Evolutionary conservation across 2,797 vertebrate species (phyloP), one percentile per base, ranked within the genome.

Genomic region (Apogon hyalosoma): DNA sequence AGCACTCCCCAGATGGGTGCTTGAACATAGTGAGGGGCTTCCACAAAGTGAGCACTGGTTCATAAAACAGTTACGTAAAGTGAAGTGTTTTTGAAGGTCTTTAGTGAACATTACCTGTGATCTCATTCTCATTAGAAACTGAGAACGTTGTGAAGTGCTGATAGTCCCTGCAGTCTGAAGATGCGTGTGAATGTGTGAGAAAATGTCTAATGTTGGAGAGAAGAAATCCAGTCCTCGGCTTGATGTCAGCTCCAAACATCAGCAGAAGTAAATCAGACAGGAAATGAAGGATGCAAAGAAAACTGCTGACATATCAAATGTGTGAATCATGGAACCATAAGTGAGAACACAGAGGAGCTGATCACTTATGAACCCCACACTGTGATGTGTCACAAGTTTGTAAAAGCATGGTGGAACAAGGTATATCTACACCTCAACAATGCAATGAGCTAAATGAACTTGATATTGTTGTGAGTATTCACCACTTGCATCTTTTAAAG

Each of bases 71-170:
- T 78, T 52, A 43, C 31, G 80, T 52, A 70, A 78, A 88, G 81
- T 84, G 80, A 60, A 79, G 85, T 80, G 74, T 87, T 84, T 85
- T 57, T 82, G 80, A 88, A 80, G 80, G 83, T 84, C 84, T 85
- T 69, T 87, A 88, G 76, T 84, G 84, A 90, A 80, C 68, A 45
- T 80, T 84, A 90, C 83, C 84, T 85, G 84, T 77, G 82, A 90
- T 83, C 87, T 66, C 75, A 55, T 83, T 69, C 84, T 85, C 85
- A 79, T 84, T 79, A 85, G 75, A 73, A 82, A 79, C 74, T 40
- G 83, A 82, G 83, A 90, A 84, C 59, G 54, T 14, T 75, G 77
- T 80, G 69, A 88, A 87, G 82, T 74, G 80, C 76, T 49, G 75
- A 79, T 75, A 72, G 64, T 75, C 75, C 40, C 69, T 7, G n/a